phyloP scores from a whole-genome alignment of 2,888 invertebrate genomes.

The Nymphalis polychloros region DNA sequence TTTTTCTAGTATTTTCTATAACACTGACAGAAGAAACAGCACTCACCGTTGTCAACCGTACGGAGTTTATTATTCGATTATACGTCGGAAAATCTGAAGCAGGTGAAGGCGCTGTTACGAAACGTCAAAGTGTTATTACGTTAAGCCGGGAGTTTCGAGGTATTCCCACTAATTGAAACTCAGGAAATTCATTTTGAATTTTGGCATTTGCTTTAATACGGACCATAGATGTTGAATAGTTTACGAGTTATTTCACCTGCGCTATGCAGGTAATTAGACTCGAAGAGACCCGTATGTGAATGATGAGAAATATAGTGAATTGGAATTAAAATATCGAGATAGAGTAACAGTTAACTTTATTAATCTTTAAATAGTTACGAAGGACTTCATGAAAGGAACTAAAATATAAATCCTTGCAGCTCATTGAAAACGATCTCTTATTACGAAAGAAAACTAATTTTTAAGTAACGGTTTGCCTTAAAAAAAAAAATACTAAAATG shows the following conservation, averaged over 20 bases:
- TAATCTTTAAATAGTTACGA: too few species aligned
- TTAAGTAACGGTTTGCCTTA: too few species aligned
- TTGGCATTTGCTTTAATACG: constrained; percentile 34
- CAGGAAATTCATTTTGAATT: constrained; percentile 50
- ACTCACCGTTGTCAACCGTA: constrained; percentile 28
- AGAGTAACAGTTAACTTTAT: too few species aligned
- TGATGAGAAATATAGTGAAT: neutral
- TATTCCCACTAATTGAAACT: constrained; percentile 57
- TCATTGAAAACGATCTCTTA: too few species aligned
- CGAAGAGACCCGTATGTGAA: neutral
- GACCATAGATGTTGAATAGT: constrained; percentile 20
- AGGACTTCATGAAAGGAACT: too few species aligned
- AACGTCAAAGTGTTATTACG: constrained; percentile 54
- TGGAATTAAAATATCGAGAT: neutral
- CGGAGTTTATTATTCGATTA: constrained; percentile 36
- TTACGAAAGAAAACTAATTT: too few species aligned
- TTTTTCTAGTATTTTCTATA: too few species aligned
- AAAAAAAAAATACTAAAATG: too few species aligned
- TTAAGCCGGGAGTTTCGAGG: constrained; percentile 47
- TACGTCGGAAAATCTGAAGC: constrained; percentile 42
- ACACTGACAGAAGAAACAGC: neutral
- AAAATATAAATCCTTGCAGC: too few species aligned
- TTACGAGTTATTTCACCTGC: constrained; percentile 9
- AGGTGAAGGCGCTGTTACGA: constrained; percentile 41
- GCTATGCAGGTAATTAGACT: constrained; percentile 1